Evolutionary conservation across 2,113 vertebrate species (phyloP).

Genomic region (Muscicapa adusta): DNA sequence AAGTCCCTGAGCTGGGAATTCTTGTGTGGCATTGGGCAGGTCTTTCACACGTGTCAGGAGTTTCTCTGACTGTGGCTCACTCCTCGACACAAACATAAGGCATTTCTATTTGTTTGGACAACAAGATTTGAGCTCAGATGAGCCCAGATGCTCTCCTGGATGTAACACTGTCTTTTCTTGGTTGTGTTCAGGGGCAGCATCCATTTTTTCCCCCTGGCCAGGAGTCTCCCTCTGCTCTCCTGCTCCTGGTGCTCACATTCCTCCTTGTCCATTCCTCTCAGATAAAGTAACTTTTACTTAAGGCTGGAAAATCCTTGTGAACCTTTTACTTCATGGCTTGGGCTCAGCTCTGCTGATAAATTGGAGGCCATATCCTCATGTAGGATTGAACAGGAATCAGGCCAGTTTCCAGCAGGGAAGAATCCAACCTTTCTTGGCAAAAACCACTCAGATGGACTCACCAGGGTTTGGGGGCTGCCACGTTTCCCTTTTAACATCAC

Average conservation of each 20-base stretch:
- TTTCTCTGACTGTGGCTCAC: not conserved
- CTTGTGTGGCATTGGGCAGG: not conserved
- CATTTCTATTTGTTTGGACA: not conserved
- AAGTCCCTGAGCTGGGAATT: not conserved
- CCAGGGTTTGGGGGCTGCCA: not conserved
- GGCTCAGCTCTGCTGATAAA: not conserved
- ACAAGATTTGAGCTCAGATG: not conserved
- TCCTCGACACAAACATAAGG: rapidly evolving
- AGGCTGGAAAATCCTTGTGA: constrained; percentile 33
- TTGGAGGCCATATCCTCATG: not conserved
- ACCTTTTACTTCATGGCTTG: constrained; percentile 16
- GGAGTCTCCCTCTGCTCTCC: not conserved
- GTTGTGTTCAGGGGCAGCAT: not conserved
- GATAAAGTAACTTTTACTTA: constrained; percentile 10
- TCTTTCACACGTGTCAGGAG: rapidly evolving
- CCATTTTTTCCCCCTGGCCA: not conserved
- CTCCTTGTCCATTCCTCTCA: constrained; percentile 22
- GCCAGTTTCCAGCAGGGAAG: constrained; percentile 6
- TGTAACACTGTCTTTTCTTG: not conserved
- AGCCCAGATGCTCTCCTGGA: not conserved
- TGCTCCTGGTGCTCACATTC: not conserved
- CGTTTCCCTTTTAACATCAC: not conserved
- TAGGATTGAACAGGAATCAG: not conserved
- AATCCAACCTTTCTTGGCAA: not conserved
- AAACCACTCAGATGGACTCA: rapidly evolving